Percentiles rank a stretch among this genome's conserved stretches.
Evolutionary conservation across 2,888 invertebrate species (phyloP).

Genomic region (Drymonia ruficornis): DNA sequence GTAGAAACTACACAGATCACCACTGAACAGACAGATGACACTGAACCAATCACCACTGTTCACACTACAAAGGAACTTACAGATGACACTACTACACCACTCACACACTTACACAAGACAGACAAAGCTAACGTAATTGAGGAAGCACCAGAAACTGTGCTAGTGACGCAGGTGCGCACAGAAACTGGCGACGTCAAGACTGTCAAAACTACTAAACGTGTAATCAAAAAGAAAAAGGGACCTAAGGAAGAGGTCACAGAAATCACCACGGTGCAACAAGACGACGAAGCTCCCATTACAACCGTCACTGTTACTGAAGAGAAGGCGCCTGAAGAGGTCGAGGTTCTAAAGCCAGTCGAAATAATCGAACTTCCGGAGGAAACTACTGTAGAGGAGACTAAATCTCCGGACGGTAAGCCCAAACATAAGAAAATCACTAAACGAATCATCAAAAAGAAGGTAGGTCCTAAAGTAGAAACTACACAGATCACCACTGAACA

Average conservation of each 20-base stretch:
- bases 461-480: slow-evolving; percentile 29
- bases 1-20: slow-evolving; percentile 53
- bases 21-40: slow-evolving; percentile 48
- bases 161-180: slow-evolving; percentile 11
- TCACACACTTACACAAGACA: slow-evolving; percentile 5
- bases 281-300: slow-evolving; percentile 10
- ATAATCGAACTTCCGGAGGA: slow-evolving; percentile 9
- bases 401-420: slow-evolving; percentile 10
- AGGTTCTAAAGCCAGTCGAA: not conserved
- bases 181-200: slow-evolving; percentile 6
- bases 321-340: not conserved
- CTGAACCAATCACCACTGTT: slow-evolving; percentile 9
- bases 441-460: slow-evolving; percentile 42
- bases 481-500: slow-evolving; percentile 31
- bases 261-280: slow-evolving; percentile 9
- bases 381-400: slow-evolving; percentile 7
- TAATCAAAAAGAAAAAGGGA: slow-evolving; percentile 30
- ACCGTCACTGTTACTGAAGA: slow-evolving; percentile 9
- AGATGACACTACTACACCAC: not conserved
- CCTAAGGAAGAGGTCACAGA: slow-evolving; percentile 9
- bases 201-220: slow-evolving; percentile 35
- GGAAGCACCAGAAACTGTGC: slow-evolving; percentile 11
- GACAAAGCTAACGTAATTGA: slow-evolving; percentile 13
- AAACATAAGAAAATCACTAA: slow-evolving; percentile 44
- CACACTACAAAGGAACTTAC: not conserved